Evolutionary conservation across 2,113 vertebrate genomes (phyloP), one percentile per base, ranked within the genome.

Genomic region (Tapirus terrestris): DNA sequence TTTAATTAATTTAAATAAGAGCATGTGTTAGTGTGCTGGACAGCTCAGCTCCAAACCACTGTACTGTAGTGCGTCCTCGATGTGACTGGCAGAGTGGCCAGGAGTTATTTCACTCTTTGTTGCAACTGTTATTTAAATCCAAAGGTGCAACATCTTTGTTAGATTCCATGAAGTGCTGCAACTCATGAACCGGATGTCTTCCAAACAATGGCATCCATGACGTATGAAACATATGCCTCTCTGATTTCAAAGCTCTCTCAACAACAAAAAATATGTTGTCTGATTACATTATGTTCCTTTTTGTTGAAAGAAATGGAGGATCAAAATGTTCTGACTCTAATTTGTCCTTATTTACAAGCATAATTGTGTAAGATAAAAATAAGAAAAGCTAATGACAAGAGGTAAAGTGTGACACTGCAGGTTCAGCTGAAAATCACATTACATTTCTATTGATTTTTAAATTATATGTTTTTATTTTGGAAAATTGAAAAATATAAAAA

Each of bases 211-310:
- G 23, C 58, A 97, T 96, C 95, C 90, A 75, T 94, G 95, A 63
- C 75, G 95, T 91, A 84, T 63, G 93, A 97, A 94, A 96, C 68
- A 63, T 94, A 85, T 0, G 94, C 53, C 31, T 45, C 45, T 95
- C 87, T 96, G 70, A 90, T 97, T 86, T 93, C 77, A 97, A 72
- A 95, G 67, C 88, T 96, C 97, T 97, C 96, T 97, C 86, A 97
- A 95, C 94, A 97, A 97, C 97, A 98, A 94, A 91, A 97, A 95
- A 79, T 3, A 75, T 8, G 27, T 68, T 75, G 36, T 58, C 61
- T 43, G 93, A 87, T 67, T 80, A 72, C 14, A 17, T 73, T 72
- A 13, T 87, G 60, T 89, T 92, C 39, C 39, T 65, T 87, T 91
- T 48, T 87, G 21, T 58, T 33, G 60, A 53, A 89, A 91, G 63